Conservation (phyloP, 2,113 vertebrate genomes). For the Merops nubicus region DNA sequence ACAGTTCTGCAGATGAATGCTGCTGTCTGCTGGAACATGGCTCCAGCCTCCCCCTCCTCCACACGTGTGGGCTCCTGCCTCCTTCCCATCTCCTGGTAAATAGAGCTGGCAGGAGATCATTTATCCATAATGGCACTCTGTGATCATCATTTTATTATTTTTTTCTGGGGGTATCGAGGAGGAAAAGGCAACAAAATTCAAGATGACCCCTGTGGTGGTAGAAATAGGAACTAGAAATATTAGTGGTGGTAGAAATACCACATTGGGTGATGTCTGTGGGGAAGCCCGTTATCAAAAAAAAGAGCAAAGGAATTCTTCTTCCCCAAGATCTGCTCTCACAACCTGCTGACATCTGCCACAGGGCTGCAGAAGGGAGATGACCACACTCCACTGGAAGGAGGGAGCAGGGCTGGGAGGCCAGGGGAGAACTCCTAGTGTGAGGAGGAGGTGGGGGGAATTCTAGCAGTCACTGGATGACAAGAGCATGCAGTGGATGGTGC, state of each 20-base stretch:
- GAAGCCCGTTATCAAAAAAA: background rate
- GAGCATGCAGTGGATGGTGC: rapidly evolving
- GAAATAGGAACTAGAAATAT: background rate
- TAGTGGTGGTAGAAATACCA: too few species aligned
- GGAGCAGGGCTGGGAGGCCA: background rate
- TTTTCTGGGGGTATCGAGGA: background rate
- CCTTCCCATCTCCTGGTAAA: background rate
- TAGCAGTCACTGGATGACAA: background rate
- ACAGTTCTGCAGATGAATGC: background rate
- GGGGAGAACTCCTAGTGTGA: background rate
- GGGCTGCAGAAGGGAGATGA: background rate
- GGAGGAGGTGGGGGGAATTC: background rate
- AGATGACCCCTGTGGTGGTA: rapidly evolving
- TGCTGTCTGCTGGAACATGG: rapidly evolving
- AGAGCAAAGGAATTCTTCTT: too few species aligned
- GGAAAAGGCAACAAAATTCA: background rate
- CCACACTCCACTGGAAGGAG: rapidly evolving
- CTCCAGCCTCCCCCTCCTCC: background rate
- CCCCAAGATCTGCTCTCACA: background rate
- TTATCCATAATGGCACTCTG: background rate
- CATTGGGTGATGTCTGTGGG: background rate
- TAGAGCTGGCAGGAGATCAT: background rate
- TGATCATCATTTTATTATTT: background rate
- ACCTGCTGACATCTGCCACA: background rate
- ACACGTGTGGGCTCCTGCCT: background rate